phyloP scores from a whole-genome alignment of 2,113 vertebrate genomes.

The Sinocyclocheilus maitianheensis region DNA sequence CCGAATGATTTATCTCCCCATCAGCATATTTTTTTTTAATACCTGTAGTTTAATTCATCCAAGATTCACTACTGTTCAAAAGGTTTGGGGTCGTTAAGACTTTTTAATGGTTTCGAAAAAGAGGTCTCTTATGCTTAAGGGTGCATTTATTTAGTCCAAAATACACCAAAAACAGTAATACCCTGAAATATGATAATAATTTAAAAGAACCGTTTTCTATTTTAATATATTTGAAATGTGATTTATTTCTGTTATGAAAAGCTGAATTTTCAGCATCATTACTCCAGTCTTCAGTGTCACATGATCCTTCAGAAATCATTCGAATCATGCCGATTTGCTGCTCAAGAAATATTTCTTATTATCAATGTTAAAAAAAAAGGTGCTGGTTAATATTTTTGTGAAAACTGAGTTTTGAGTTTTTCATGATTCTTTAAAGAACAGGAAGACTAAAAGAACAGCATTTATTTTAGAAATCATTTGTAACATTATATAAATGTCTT shows the following conservation, averaged over 20 bases:
- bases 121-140: not conserved
- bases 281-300: not conserved
- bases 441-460: not conserved
- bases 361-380: not conserved
- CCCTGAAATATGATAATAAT: not conserved
- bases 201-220: not conserved
- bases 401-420: not conserved
- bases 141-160: not conserved
- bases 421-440: not conserved
- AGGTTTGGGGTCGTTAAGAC: not conserved
- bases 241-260: not conserved
- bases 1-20: not conserved
- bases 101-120: not conserved
- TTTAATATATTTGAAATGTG: not conserved
- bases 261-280: not conserved
- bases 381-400: not conserved
- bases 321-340: not conserved
- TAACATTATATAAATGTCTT: not conserved
- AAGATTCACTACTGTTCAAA: not conserved
- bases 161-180: not conserved
- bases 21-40: not conserved
- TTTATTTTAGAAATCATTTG: not conserved
- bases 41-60: not conserved
- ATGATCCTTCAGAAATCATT: not conserved
- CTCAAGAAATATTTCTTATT: not conserved